Conservation (phyloP, 2,888 invertebrate genomes). For the Microctonus brassicae region DNA sequence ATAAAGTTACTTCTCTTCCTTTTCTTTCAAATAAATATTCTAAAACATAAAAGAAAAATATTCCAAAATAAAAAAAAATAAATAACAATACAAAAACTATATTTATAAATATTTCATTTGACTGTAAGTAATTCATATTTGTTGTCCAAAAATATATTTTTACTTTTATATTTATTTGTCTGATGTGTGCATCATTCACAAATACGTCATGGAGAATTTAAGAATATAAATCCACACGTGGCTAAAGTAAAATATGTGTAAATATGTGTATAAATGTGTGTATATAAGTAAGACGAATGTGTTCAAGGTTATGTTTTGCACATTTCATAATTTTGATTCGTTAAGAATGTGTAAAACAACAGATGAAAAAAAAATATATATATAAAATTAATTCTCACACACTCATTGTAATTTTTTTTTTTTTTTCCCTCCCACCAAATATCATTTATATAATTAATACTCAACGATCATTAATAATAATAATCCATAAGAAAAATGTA, state of each 20-base stretch:
- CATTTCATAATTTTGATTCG: background rate
- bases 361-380: too few relatives aligned
- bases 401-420: too few relatives aligned
- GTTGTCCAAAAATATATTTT: background rate
- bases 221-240: slow-evolving; percentile 2
- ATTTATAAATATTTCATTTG: background rate
- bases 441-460: too few relatives aligned
- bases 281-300: too few relatives aligned
- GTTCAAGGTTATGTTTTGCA: background rate
- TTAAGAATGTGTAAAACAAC: background rate
- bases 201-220: background rate
- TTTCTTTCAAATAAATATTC: background rate
- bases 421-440: too few relatives aligned
- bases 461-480: too few relatives aligned
- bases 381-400: too few relatives aligned
- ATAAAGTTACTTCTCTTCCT: too few relatives aligned
- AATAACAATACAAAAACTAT: background rate
- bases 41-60: background rate
- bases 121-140: too few relatives aligned
- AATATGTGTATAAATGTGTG: background rate
- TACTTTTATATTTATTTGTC: background rate
- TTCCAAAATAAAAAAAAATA: background rate
- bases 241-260: background rate
- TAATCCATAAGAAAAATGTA: too few relatives aligned
- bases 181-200: background rate